These are phyloP conservation scores for Dendrolimus houi DNA, from an alignment of 2,888 invertebrate genomes.

Conservation along the genomic window DNA sequence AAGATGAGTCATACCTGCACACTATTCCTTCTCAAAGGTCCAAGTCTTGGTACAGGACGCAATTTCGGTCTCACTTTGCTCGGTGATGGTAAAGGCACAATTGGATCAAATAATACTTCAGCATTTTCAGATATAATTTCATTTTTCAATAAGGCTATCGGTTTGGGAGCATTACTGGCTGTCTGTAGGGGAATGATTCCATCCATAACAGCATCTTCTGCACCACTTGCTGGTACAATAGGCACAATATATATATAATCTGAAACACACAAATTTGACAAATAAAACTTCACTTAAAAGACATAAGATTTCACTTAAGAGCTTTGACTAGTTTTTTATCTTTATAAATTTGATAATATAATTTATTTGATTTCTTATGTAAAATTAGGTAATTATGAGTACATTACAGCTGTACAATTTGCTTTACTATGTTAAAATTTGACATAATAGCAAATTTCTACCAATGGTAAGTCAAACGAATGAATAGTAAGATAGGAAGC, in stretches of 20 bases:
- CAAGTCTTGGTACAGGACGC: slow-evolving; percentile 80
- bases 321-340: too few species aligned
- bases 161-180: slow-evolving; percentile 37
- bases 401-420: too few species aligned
- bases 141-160: slow-evolving; percentile 52
- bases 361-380: too few species aligned
- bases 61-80: slow-evolving; percentile 81
- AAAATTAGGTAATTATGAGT: too few species aligned
- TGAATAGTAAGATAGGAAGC: too few species aligned
- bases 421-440: too few species aligned
- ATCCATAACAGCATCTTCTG: slow-evolving; percentile 47
- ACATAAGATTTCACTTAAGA: too few species aligned
- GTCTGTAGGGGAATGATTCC: slow-evolving; percentile 57
- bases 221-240: slow-evolving; percentile 42
- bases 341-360: too few species aligned
- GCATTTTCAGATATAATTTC: slow-evolving; percentile 66
- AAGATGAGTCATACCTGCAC: slow-evolving; percentile 50
- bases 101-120: slow-evolving; percentile 65
- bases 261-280: slow-evolving; percentile 14
- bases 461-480: too few species aligned
- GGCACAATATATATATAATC: slow-evolving; percentile 40
- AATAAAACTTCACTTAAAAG: too few species aligned
- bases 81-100: slow-evolving; percentile 72
- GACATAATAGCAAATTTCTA: too few species aligned
- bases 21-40: slow-evolving; percentile 80